Percentiles rank a stretch among this genome's conserved stretches.
Conservation (phyloP, 2,113 vertebrate genomes). For the Dicaeum eximium region DNA sequence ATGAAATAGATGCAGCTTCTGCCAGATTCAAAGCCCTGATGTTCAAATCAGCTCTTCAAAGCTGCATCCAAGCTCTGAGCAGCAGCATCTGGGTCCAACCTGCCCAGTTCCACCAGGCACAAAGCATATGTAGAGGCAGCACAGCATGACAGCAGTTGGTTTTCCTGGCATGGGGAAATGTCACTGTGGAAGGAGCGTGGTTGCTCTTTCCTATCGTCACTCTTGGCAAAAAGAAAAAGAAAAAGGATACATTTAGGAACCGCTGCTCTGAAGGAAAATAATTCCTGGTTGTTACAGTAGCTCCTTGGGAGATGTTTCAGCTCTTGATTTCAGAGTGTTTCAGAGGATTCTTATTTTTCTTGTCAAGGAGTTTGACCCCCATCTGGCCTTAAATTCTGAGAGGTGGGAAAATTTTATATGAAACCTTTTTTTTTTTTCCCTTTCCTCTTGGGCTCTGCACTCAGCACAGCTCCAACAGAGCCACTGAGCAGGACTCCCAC, state of each 20-base stretch:
- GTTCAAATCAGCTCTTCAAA: background rate
- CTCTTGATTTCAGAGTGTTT: background rate
- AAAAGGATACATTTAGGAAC: background rate
- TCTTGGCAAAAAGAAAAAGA: background rate
- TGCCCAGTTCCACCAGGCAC: background rate
- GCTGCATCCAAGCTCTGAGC: background rate
- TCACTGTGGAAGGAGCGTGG: background rate
- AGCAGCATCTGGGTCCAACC: background rate
- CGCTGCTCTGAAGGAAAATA: background rate
- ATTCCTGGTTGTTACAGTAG: background rate
- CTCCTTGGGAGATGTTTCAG: background rate
- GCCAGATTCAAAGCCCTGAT: background rate
- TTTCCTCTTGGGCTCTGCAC: background rate
- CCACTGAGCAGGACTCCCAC: background rate
- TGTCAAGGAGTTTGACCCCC: background rate
- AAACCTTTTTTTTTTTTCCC: background rate
- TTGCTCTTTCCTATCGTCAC: background rate
- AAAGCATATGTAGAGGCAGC: background rate
- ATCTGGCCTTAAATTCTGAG: background rate
- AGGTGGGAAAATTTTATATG: background rate
- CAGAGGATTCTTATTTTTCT: background rate
- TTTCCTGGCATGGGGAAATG: constrained; percentile 18
- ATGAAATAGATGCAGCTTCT: background rate
- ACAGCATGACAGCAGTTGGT: background rate
- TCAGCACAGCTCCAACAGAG: background rate